These are phyloP conservation scores for Actinia tenebrosa DNA, from an alignment of 64 coral and sea anemone genomes.

Conservation along the genomic window DNA sequence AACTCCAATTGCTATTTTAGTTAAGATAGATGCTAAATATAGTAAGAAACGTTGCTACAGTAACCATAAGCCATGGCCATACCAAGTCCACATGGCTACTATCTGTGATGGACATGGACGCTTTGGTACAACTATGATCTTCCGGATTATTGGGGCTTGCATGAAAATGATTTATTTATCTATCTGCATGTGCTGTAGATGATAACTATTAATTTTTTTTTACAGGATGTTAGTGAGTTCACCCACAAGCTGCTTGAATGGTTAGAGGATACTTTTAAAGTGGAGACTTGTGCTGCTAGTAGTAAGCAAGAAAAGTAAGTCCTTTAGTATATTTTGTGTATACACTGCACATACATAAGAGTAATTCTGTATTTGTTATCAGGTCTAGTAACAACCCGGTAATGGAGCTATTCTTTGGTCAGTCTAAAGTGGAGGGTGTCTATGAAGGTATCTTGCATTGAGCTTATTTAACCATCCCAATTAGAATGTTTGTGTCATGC, in stretches of 20 bases:
- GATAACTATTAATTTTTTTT: neutral
- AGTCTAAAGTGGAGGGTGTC: conserved; percentile 84
- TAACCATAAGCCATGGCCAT: neutral
- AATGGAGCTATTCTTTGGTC: conserved; percentile 83
- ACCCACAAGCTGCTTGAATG: conserved; percentile 89
- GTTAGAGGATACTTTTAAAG: conserved; percentile 91
- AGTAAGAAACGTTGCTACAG: conserved; percentile 22
- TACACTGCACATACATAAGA: neutral
- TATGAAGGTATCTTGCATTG: conserved; percentile 61
- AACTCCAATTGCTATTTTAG: conserved; percentile 8
- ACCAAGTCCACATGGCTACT: conserved; percentile 1
- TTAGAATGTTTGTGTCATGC: neutral
- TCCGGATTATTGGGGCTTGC: too few species aligned
- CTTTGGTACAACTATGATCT: neutral
- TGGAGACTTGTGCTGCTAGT: conserved; percentile 2
- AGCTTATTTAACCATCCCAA: neutral
- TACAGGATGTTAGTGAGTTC: conserved; percentile 94
- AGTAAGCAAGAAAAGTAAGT: conserved; percentile 8
- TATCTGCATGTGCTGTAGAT: neutral
- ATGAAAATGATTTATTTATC: too few species aligned
- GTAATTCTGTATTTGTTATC: neutral
- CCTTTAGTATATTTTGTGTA: neutral
- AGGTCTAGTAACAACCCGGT: conserved; percentile 58
- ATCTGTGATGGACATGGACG: conserved; percentile 17
- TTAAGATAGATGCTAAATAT: neutral